A percentile compares a stretch with the other conserved stretches of the same genome.
phyloP scores from a whole-genome alignment of 2,797 vertebrate genomes.

The Alca torda region DNA sequence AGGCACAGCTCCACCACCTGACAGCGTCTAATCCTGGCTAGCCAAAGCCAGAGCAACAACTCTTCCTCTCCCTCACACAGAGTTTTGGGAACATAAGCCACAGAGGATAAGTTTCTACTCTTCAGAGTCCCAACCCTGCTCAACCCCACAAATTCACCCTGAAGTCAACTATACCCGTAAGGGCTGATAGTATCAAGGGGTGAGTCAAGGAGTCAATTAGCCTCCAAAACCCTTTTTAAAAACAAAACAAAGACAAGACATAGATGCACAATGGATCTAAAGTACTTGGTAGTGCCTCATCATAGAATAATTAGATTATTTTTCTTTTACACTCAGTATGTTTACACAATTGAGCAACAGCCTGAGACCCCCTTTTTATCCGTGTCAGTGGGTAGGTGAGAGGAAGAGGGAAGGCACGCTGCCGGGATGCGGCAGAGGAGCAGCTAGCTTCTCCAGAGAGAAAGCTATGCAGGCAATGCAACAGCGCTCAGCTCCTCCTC shows the following conservation, averaged over 20 bases:
- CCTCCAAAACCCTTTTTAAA: background rate
- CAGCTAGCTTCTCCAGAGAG: background rate
- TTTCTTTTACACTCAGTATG: background rate
- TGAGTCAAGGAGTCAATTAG: background rate
- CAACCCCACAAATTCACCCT: background rate
- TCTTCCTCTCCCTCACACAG: background rate
- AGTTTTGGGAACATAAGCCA: background rate
- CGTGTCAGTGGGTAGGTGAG: accelerated
- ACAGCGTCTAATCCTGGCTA: background rate
- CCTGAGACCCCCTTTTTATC: background rate
- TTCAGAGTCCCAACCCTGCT: background rate
- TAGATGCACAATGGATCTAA: background rate
- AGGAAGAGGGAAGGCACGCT: background rate
- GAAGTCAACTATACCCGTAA: background rate
- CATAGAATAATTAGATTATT: background rate
- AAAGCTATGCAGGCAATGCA: background rate
- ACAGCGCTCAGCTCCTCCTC: background rate
- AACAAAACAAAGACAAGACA: background rate
- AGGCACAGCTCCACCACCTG: background rate
- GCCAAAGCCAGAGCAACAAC: background rate
- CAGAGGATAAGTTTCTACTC: background rate
- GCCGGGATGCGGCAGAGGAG: background rate
- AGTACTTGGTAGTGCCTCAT: background rate
- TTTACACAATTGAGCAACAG: background rate
- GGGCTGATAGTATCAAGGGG: background rate